Percentiles rank a stretch among this genome's conserved stretches.
These are phyloP conservation scores for Neosalanx taihuensis DNA, from an alignment of 2,797 vertebrate species.

Conservation along the genomic window DNA sequence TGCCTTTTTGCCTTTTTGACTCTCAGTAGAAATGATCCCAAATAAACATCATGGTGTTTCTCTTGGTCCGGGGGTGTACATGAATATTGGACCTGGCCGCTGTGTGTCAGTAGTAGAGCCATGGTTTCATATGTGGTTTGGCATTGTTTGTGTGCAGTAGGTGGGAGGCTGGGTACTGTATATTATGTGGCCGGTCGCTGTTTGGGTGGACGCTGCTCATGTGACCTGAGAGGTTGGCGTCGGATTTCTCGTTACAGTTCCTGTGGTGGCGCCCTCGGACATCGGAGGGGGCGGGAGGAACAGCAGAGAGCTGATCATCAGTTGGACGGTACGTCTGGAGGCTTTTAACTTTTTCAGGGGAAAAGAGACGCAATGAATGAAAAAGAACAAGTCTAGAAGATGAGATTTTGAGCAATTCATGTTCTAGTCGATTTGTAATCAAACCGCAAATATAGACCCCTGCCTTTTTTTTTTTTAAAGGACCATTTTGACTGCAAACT, in stretches of 20 bases:
- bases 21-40: constrained; percentile 46
- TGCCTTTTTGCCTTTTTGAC: constrained; percentile 32
- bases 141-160: constrained; percentile 35
- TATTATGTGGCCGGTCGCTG: not conserved
- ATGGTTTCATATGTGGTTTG: constrained; percentile 53
- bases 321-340: constrained; percentile 85
- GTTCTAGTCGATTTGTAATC: too few relatives aligned
- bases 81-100: constrained; percentile 56
- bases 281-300: constrained; percentile 89
- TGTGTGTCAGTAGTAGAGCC: constrained; percentile 58
- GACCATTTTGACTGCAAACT: too few relatives aligned
- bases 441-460: too few relatives aligned
- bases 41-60: constrained; percentile 58
- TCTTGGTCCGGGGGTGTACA: constrained; percentile 59
- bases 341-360: not conserved
- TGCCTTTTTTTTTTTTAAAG: too few relatives aligned
- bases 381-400: too few relatives aligned
- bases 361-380: not conserved
- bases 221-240: constrained; percentile 51
- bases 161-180: not conserved
- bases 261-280: constrained; percentile 92
- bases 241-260: constrained; percentile 77
- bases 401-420: too few relatives aligned
- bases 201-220: constrained; percentile 54
- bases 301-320: constrained; percentile 91